A percentile compares a stretch with the other conserved stretches of the same genome.
Evolutionary conservation across 2,113 vertebrate species (phyloP).

Genomic region (Malurus elegans): DNA sequence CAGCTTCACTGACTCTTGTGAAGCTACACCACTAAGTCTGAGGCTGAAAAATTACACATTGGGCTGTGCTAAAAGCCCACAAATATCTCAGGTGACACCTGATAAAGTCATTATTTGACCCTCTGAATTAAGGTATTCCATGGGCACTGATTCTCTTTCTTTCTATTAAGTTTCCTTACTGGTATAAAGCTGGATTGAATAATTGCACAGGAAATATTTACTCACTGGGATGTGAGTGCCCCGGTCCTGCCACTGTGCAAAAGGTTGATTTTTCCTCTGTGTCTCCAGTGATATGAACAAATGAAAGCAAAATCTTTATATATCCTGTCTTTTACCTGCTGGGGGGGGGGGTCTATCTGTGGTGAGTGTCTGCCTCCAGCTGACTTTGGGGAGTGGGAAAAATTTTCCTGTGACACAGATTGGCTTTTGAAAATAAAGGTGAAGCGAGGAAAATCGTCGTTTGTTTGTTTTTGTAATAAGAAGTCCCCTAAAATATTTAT

Average conservation of each 20-base stretch:
- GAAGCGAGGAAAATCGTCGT: neutral
- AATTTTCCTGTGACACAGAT: neutral
- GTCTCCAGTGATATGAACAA: neutral
- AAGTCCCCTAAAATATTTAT: neutral
- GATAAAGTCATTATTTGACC: neutral
- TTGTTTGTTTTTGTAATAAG: neutral
- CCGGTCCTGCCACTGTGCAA: neutral
- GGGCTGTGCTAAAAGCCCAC: neutral
- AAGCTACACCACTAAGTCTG: neutral
- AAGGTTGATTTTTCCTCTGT: neutral
- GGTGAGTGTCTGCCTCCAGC: neutral
- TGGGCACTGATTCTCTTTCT: neutral
- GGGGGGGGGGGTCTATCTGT: neutral
- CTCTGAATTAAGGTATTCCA: neutral
- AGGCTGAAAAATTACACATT: neutral
- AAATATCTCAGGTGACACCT: neutral
- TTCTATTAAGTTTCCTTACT: neutral
- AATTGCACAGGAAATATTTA: neutral
- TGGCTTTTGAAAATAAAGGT: neutral
- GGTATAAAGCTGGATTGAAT: neutral
- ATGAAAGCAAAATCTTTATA: neutral
- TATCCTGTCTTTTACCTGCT: neutral
- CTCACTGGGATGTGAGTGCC: accelerated
- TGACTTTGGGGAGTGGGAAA: neutral
- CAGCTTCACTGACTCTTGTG: neutral